phyloP scores from a whole-genome alignment of 2,113 vertebrate species.

The Podilymbus podiceps region DNA sequence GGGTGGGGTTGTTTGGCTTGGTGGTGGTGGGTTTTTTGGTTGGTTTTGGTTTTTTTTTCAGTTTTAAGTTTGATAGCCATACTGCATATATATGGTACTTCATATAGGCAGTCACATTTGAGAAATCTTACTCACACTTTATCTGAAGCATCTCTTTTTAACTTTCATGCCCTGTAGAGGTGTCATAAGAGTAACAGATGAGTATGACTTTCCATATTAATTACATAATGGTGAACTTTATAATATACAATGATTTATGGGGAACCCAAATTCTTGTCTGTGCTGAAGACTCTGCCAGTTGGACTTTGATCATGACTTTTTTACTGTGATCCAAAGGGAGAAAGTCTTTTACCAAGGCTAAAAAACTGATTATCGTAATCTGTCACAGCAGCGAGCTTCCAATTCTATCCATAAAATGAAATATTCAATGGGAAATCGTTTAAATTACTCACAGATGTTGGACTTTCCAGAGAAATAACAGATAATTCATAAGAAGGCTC shows the following conservation, averaged over 20 bases:
- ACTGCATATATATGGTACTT: not conserved
- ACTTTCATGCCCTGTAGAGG: not conserved
- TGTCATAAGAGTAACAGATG: not conserved
- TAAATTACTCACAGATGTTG: not conserved
- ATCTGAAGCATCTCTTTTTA: not conserved
- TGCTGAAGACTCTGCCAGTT: not conserved
- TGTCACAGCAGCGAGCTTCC: not conserved
- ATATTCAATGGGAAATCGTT: not conserved
- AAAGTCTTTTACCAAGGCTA: not conserved
- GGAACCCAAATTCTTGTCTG: not conserved
- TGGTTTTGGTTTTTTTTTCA: too few relatives aligned
- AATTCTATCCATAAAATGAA: not conserved
- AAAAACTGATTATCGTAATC: not conserved
- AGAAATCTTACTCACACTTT: not conserved
- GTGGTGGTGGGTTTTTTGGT: too few relatives aligned
- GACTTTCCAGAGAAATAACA: not conserved
- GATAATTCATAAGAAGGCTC: not conserved
- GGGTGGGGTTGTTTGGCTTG: accelerated
- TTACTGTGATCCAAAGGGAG: not conserved
- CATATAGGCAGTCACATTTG: not conserved
- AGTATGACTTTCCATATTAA: not conserved
- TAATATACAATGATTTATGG: not conserved
- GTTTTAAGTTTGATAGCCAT: not conserved
- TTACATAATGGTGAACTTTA: not conserved
- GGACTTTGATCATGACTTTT: not conserved